phyloP scores from a whole-genome alignment of 2,797 vertebrate species.

The Typhlichthys subterraneus region DNA sequence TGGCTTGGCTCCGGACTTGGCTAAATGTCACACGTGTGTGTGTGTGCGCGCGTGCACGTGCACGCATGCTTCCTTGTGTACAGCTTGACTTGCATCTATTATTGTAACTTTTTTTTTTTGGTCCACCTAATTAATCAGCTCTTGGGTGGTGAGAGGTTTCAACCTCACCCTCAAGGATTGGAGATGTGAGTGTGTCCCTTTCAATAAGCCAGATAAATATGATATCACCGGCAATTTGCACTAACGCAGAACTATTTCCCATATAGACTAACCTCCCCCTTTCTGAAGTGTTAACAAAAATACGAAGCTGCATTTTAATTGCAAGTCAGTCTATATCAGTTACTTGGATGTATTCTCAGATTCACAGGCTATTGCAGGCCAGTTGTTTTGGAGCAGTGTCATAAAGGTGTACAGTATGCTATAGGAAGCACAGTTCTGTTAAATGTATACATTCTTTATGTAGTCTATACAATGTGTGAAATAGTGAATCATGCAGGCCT shows the following conservation, averaged over 20 bases:
- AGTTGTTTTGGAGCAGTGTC: too few relatives aligned
- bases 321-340: neutral
- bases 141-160: slow-evolving; percentile 31
- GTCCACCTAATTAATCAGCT: slow-evolving; percentile 54
- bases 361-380: neutral
- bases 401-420: too few relatives aligned
- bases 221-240: slow-evolving; percentile 16
- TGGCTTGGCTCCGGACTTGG: neutral
- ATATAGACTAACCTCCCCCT: slow-evolving; percentile 4
- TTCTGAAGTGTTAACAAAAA: slow-evolving; percentile 31
- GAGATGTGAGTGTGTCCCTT: slow-evolving; percentile 42
- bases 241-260: slow-evolving; percentile 9
- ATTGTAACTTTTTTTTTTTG: neutral
- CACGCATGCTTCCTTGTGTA: neutral
- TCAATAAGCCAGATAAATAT: slow-evolving; percentile 55
- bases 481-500: too few relatives aligned
- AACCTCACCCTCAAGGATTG: slow-evolving; percentile 52
- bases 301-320: slow-evolving; percentile 41
- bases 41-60: neutral
- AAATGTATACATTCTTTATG: too few relatives aligned
- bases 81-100: neutral
- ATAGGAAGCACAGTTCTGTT: too few relatives aligned
- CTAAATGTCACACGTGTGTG: neutral
- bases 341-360: neutral
- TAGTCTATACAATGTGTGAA: too few relatives aligned